A percentile compares a stretch with the other conserved stretches of the same genome.
Conservation (phyloP, 2,113 vertebrate genomes). For the Ascaphus truei region DNA sequence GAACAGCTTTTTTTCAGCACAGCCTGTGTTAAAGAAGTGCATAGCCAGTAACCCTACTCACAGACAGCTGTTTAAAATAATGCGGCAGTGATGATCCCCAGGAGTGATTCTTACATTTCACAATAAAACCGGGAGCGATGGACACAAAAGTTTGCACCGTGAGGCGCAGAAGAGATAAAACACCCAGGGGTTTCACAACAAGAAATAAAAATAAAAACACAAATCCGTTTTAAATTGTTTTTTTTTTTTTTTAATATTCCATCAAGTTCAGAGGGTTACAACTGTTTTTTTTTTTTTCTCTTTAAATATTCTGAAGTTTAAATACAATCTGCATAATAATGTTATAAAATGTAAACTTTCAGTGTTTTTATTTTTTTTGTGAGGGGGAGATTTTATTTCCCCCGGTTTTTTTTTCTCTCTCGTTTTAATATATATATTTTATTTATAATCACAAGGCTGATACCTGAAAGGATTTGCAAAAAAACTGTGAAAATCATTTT, state of each 20-base stretch:
- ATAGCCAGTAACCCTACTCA: too few relatives aligned
- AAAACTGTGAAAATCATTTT: constrained; percentile 4
- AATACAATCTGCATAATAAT: constrained; percentile 81
- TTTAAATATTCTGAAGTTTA: constrained; percentile 80
- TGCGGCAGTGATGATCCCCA: too few relatives aligned
- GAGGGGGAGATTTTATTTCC: too few relatives aligned
- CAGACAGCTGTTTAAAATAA: too few relatives aligned
- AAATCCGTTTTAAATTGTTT: constrained; percentile 19
- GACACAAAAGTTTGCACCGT: too few relatives aligned
- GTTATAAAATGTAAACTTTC: constrained; percentile 83
- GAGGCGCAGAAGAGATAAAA: too few relatives aligned
- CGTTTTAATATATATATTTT: constrained; percentile 43
- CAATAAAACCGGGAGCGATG: too few relatives aligned
- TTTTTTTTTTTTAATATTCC: constrained; percentile 65
- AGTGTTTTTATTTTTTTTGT: constrained; percentile 62
- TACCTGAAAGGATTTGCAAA: constrained; percentile 60
- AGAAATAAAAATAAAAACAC: neutral
- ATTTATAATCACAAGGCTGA: constrained; percentile 64
- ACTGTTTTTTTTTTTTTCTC: constrained; percentile 45
- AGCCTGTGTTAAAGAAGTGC: too few relatives aligned
- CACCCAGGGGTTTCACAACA: too few relatives aligned
- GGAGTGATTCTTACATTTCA: too few relatives aligned
- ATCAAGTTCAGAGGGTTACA: constrained; percentile 72
- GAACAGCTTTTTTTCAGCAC: too few relatives aligned
- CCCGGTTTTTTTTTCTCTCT: constrained; percentile 21